A percentile compares a stretch with the other conserved stretches of the same genome.
These are phyloP conservation scores for Stegophylla sp. DNA, from an alignment of 2,888 invertebrate genomes.

Conservation along the genomic window DNA sequence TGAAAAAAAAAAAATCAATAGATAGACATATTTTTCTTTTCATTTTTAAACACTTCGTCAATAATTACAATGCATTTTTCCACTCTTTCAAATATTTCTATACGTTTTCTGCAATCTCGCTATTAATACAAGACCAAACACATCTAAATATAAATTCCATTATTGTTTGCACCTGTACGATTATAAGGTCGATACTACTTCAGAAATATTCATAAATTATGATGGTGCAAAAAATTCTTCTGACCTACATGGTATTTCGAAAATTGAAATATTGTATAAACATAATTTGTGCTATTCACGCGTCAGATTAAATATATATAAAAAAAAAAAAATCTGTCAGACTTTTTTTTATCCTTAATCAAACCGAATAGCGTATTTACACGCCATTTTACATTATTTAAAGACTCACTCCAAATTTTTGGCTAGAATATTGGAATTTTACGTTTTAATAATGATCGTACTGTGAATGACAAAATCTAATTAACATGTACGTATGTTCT, in stretches of 20 bases:
- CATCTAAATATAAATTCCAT: not conserved
- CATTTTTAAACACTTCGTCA: too few relatives aligned
- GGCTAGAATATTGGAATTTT: not conserved
- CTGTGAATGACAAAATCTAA: too few relatives aligned
- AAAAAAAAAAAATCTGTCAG: constrained; percentile 11
- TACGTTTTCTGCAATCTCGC: too few relatives aligned
- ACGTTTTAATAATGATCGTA: not conserved
- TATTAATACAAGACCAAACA: too few relatives aligned
- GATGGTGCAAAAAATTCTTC: not conserved
- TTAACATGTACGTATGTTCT: too few relatives aligned
- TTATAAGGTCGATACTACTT: not conserved
- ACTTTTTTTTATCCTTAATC: constrained; percentile 35
- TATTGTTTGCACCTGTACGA: not conserved
- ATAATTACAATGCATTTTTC: too few relatives aligned
- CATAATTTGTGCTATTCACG: constrained; percentile 35
- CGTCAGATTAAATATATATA: constrained; percentile 14
- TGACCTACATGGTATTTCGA: constrained; percentile 47
- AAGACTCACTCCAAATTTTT: not conserved
- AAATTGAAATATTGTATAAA: constrained; percentile 29
- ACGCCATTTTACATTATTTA: not conserved
- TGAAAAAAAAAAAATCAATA: too few relatives aligned
- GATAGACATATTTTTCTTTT: too few relatives aligned
- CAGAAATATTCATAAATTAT: not conserved
- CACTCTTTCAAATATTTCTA: too few relatives aligned
- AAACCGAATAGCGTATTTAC: constrained; percentile 21